A percentile compares a stretch with the other conserved stretches of the same genome.
phyloP scores from a whole-genome alignment of 92 coral and sea anemone species.

The Epizoanthus scotinus region DNA sequence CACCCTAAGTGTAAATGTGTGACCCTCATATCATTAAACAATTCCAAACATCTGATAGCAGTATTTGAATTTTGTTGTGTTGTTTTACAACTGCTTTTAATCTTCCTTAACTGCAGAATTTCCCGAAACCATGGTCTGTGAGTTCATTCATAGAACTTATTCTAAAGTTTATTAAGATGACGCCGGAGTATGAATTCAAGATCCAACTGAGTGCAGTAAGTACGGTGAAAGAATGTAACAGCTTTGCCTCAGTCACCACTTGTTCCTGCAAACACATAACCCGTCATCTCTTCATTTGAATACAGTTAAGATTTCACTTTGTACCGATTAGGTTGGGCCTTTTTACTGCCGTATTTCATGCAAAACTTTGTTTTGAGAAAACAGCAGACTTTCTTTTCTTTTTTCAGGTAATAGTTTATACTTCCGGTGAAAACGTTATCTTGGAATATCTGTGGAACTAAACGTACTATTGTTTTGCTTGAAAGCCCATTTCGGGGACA shows the following conservation, averaged over 20 bases:
- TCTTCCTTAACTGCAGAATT: conserved; percentile 58
- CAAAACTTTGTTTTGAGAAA: no score
- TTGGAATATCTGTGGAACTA: no score
- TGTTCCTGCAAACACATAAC: background rate
- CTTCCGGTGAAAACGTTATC: no score
- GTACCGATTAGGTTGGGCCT: no score
- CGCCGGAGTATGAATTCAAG: conserved; percentile 75
- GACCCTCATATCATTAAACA: no score
- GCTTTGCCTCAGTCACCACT: background rate
- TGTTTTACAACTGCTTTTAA: background rate
- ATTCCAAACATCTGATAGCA: background rate
- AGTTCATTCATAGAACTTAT: conserved; percentile 74
- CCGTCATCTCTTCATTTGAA: background rate
- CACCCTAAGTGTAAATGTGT: no score
- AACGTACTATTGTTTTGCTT: no score
- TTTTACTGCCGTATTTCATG: no score
- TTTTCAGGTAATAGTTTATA: no score
- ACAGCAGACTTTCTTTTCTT: no score
- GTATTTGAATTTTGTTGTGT: background rate
- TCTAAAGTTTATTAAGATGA: conserved; percentile 67
- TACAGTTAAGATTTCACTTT: no score
- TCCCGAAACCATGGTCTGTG: conserved; percentile 91
- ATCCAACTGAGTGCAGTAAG: conserved; percentile 93
- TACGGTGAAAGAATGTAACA: background rate
- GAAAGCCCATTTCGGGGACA: no score